A percentile compares a stretch with the other conserved stretches of the same genome.
Conservation (phyloP, 1,140 invertebrate species). For the Tetraneura akinire region DNA sequence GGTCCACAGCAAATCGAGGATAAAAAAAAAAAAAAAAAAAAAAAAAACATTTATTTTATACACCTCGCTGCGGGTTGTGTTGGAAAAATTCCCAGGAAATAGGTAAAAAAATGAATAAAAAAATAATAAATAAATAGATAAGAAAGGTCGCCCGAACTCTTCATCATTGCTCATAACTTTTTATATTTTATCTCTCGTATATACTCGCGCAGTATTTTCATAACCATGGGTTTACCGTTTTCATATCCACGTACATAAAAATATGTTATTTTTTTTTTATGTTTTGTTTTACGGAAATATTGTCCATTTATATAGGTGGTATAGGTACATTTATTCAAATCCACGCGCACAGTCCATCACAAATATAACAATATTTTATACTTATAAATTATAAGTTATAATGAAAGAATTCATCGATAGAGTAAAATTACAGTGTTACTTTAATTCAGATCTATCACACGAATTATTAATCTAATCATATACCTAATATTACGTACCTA, state of each 20-base stretch:
- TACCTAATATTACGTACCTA: too few relatives aligned
- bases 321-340: too few relatives aligned
- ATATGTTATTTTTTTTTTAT: background rate
- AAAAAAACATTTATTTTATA: background rate
- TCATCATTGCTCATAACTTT: constrained; percentile 27
- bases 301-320: constrained; percentile 21
- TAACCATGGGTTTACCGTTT: background rate
- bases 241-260: background rate
- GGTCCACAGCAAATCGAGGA: background rate
- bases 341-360: too few relatives aligned
- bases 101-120: constrained; percentile 14
- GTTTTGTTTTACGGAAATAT: background rate
- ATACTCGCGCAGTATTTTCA: constrained; percentile 4
- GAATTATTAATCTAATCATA: too few relatives aligned
- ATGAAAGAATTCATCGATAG: too few relatives aligned
- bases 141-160: constrained; percentile 22
- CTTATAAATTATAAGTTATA: too few relatives aligned
- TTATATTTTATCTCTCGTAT: constrained; percentile 39
- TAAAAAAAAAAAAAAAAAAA: too few relatives aligned
- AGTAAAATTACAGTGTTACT: too few relatives aligned
- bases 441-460: too few relatives aligned
- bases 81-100: constrained; percentile 3
- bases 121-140: background rate
- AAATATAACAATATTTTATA: too few relatives aligned
- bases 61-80: background rate